Evolutionary conservation across 2,797 vertebrate genomes (phyloP).

Genomic region (Rhabdomys pumilio): DNA sequence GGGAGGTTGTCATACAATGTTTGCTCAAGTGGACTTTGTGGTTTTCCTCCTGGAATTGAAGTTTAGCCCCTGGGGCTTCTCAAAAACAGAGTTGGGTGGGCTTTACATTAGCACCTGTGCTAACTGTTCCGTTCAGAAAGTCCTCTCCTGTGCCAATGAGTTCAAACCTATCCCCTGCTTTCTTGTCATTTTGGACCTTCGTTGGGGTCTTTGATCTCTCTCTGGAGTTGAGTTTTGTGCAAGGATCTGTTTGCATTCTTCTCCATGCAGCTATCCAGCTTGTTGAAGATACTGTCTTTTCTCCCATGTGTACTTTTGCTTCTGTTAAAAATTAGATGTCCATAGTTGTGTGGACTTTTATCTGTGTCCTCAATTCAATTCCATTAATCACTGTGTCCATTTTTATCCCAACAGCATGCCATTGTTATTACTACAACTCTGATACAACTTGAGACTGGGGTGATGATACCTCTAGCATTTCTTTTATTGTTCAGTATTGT

Average conservation of each 20-base stretch:
- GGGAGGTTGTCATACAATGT: background rate
- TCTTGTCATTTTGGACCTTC: background rate
- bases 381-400: background rate
- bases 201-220: background rate
- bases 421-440: background rate
- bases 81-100: background rate
- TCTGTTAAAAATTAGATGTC: background rate
- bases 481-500: background rate
- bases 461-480: too few species aligned
- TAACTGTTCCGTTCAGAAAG: background rate
- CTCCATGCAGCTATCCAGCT: background rate
- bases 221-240: background rate
- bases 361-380: background rate
- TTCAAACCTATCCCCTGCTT: background rate
- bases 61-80: background rate
- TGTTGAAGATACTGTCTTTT: background rate
- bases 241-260: background rate
- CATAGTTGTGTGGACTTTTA: background rate
- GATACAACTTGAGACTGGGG: background rate
- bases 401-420: background rate
- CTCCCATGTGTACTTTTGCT: background rate
- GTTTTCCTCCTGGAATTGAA: background rate
- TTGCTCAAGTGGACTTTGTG: background rate
- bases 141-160: background rate
- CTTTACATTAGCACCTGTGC: background rate